Evolutionary conservation across 64 coral and sea anemone species (phyloP).

Genomic region (Astreopora myriophthalma): DNA sequence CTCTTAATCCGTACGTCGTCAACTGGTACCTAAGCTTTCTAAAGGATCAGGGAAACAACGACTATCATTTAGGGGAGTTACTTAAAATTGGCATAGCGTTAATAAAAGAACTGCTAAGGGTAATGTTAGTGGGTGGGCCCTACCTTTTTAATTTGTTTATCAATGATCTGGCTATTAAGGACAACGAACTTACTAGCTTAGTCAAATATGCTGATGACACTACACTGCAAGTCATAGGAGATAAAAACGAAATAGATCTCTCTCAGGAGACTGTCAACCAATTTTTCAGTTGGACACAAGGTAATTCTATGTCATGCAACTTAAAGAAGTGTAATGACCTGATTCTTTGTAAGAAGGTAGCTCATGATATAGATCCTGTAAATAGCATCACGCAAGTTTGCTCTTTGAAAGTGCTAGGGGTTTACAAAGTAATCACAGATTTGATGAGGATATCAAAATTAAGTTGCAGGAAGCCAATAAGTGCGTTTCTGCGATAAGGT

Average conservation of each 20-base stretch:
- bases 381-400: no score
- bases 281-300: conserved; percentile 10
- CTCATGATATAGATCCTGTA: background rate
- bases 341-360: background rate
- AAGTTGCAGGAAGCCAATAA: background rate
- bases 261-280: background rate
- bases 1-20: no score
- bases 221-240: background rate
- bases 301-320: conserved; percentile 16
- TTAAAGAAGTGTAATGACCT: background rate
- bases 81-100: no score
- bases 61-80: no score
- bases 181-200: background rate
- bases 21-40: no score
- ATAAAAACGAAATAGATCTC: no score
- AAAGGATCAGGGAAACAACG: no score
- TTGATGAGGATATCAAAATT: conserved; percentile 7
- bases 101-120: no score
- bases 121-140: background rate
- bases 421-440: conserved; percentile 7
- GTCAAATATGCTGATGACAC: conserved; percentile 23
- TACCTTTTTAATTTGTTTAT: background rate
- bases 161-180: background rate
- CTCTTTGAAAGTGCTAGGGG: background rate
- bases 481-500: conserved; percentile 3